Base-by-base conservation (phyloP, 1,140 invertebrate species). In the Drosophila gunungcola region DNA sequence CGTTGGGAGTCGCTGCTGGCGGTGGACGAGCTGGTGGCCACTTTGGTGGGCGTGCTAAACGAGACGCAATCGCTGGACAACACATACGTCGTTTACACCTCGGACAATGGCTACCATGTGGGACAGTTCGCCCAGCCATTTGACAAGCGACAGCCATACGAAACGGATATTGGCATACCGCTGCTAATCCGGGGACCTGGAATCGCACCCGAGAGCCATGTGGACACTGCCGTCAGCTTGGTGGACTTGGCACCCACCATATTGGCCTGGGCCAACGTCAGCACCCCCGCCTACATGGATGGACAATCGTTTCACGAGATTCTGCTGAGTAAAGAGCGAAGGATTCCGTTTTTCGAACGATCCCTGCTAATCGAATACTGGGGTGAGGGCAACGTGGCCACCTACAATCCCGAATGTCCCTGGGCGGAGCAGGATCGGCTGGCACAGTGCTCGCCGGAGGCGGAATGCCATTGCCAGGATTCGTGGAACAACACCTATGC, bases 81-180 rank as follows among this genome's bases (percentile, higher is more conserved):
- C 77, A 98, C 97, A 3, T 97, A 96, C 83, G 89, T 98, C 1
- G 95, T 98, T 48, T 97, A 96, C 78, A 96, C 97, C 0, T 97
- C 97, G 0, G 97, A 98, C 91, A 97, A 98, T 93, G 97, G 97
- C 51, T 98, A 95, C 93, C 97, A 98, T 93, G 93, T 98, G 81
- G 97, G 97, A 46, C 97, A 98, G 93, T 97, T 97, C 92, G 95
- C 96, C 25, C 94, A 97, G 93, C 96, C 97, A 0, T 95, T 95
- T 83, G 97, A 98, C 92, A 98, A 98, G 91, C 93, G 97, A 21
- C 96, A 97, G 76, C 96, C 96, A 0, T 98, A 98, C 91, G 97
- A 98, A 85, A 96, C 96, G 3, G 97, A 98, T 86, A 96, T 97
- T 36, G 94, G 94, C 80, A 95, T 98, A 1, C 97, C 97, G 5